Evolutionary conservation across 2,797 vertebrate species (phyloP), one percentile per base, ranked within the genome.

Genomic region (Pseudomugil gertrudae): DNA sequence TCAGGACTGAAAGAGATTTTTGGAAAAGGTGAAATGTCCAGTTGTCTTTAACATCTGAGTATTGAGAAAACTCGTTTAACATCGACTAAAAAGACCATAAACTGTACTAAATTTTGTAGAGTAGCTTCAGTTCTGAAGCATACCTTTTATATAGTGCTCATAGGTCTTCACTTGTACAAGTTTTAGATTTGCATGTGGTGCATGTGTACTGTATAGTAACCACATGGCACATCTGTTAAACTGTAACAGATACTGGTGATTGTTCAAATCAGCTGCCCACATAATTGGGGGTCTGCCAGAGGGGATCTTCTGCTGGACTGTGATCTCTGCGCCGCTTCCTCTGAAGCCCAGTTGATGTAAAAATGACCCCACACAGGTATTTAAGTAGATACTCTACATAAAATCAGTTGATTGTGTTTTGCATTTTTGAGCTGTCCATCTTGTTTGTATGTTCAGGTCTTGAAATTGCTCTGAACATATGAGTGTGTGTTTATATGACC

Each of bases 161-260:
- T 17, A 38, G 40, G 32, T 3, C 15, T 26, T 47, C 38, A 40
- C 56, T 48, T 51, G 8, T 14, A 45, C 38, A 43, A n/a, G 36
- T 27, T 21, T 19, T 9, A 17, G 57, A 5, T 72, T 43, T 63
- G 55, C 65, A 52, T 62, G 63, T 65, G 54, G 33, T 55, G 32
- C 69, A 56, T 62, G 35, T 43, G 32, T 35, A 35, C 53, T 65
- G 38, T 56, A n/a, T 33, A 57, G 30, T 54, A 74, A 78, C 57
- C 78, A 80, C 60, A 75, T 63, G 48, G 59, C 64, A 51, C 54
- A 69, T 89, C 65, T 86, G 78, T 81, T 87, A 87, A 83, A 81
- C 75, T 74, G 62, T 80, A 84, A 84, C 81, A 72, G 79, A 88
- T 67, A 75, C 50, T 50, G 62, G 58, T 72, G 70, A 76, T 63